Base-by-base conservation (phyloP, 37 sponge, comb jelly and placozoan genomes). In the Ephydatia muelleri region DNA sequence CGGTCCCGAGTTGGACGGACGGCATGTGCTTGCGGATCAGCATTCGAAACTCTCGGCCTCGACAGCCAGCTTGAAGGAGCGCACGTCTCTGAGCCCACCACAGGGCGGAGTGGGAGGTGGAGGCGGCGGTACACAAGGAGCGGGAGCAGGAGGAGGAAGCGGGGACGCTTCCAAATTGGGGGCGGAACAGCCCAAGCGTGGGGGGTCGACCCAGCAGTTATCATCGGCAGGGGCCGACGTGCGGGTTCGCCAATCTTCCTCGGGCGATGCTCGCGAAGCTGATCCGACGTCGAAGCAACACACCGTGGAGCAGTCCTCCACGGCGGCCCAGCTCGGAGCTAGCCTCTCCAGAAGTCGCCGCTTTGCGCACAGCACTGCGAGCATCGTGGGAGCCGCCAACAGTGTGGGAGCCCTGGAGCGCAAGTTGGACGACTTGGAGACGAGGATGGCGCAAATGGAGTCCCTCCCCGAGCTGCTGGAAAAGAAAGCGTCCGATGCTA, bases 401-500 rank as follows among this genome's bases (percentile, higher is more conserved):
- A 88, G 88, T 65, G 34, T 92, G 49, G 80, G 88, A 19, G 90
- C 84, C 19, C 68, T 95, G 65, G 95, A 95, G 28, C 72, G 84
- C 34, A 89, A 92, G 73, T 71, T 95, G 22, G 67, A 77, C 5
- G 82, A 83, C 23, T 48, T 95, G 27, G 95, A 95, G 82, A 31
- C 38, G n/a, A 81, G 91, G 23, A 38, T 95, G 78, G 83, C 84
- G 11, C 66, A 88, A 22, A 72, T 95, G 84, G 93, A 92, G 49
- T 73, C 70, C 22, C 77, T 95, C 3, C 91, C 94, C 2, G 91
- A 87, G 1, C 19, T 92, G 75, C 57, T 95, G 22, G 95, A 94
- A 72, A 86, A 71, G 79, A 86, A 80, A 37, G 90, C 81, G 4
- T 80, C 88, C 1, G 91, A 92, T 40, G 49, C 66, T 21, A 30